phyloP scores from a whole-genome alignment of 37 sponge, comb jelly and placozoan genomes.

The Dysidea cf. avara region DNA sequence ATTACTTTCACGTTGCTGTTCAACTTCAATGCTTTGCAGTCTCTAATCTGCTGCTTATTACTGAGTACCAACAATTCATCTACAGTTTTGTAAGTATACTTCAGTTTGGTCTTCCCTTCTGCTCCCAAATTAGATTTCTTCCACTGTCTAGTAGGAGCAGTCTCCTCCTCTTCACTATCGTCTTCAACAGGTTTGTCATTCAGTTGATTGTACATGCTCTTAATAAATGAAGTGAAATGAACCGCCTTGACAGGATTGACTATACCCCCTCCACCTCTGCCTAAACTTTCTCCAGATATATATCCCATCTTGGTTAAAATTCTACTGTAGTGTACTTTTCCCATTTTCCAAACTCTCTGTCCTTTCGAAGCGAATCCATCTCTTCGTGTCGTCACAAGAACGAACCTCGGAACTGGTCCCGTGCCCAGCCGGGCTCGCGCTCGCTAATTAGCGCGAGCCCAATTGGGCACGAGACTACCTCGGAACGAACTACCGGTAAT shows the following conservation, averaged over 20 bases:
- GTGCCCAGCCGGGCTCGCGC: too few relatives aligned
- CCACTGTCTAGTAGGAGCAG: constrained; percentile 77
- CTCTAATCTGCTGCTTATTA: too few relatives aligned
- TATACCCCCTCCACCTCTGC: constrained; percentile 64
- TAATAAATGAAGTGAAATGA: constrained; percentile 24
- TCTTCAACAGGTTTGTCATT: neutral
- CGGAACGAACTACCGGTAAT: too few relatives aligned
- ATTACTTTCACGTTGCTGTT: constrained; percentile 67
- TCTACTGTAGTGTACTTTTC: constrained; percentile 82
- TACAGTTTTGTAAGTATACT: constrained; percentile 81
- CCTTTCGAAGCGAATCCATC: too few relatives aligned
- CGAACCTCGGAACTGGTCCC: too few relatives aligned
- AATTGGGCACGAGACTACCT: too few relatives aligned
- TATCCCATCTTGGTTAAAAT: constrained; percentile 77
- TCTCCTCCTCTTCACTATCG: constrained; percentile 75
- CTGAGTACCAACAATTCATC: constrained; percentile 74
- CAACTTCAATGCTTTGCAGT: too few relatives aligned
- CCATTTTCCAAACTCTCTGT: constrained; percentile 90
- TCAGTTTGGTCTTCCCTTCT: constrained; percentile 56
- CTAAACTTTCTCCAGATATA: constrained; percentile 59
- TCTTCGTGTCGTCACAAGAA: too few relatives aligned
- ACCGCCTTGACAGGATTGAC: constrained; percentile 84
- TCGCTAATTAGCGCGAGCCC: too few relatives aligned
- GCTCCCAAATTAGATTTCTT: constrained; percentile 32
- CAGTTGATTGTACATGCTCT: too few relatives aligned